These are phyloP conservation scores for Trissonchulus sp. DNA, from an alignment of 2,888 invertebrate genomes.

Conservation along the genomic window DNA sequence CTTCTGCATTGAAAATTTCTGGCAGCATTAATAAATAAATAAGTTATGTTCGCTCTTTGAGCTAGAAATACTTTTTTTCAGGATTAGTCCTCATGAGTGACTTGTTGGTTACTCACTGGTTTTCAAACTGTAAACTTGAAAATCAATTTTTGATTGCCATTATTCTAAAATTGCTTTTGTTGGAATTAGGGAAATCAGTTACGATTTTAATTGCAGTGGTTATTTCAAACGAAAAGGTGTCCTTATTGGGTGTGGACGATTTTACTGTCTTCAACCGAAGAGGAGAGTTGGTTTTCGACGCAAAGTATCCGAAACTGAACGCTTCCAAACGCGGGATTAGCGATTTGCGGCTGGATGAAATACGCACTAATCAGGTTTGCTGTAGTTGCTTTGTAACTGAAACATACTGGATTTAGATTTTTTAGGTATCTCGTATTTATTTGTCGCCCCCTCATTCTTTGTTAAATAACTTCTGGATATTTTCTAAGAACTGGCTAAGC, in stretches of 20 bases:
- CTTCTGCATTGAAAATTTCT: too few relatives aligned
- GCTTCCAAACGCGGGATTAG: background rate
- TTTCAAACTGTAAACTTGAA: too few relatives aligned
- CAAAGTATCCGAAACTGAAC: constrained; percentile 2
- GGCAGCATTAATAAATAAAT: too few relatives aligned
- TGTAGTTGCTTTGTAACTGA: background rate
- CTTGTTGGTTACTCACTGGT: too few relatives aligned
- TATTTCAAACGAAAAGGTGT: background rate
- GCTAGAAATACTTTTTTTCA: too few relatives aligned
- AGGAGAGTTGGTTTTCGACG: constrained; percentile 17
- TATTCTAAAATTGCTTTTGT: too few relatives aligned
- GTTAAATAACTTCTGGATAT: background rate
- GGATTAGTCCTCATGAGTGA: too few relatives aligned
- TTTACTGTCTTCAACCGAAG: background rate
- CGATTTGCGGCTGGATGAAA: background rate
- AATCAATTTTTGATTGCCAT: too few relatives aligned
- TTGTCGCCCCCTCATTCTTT: background rate
- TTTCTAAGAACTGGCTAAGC: too few relatives aligned
- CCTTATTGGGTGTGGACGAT: constrained; percentile 22
- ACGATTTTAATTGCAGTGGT: constrained; percentile 1
- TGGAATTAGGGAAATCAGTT: too few relatives aligned
- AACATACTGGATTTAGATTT: background rate
- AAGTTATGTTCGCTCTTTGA: too few relatives aligned
- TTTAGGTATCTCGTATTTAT: background rate
- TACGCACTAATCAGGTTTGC: background rate